Evolutionary conservation across 35 echinoderm and acorn worm species (phyloP), one percentile per base, ranked within the genome.

Genomic region (Strongylocentrotus purpuratus): DNA sequence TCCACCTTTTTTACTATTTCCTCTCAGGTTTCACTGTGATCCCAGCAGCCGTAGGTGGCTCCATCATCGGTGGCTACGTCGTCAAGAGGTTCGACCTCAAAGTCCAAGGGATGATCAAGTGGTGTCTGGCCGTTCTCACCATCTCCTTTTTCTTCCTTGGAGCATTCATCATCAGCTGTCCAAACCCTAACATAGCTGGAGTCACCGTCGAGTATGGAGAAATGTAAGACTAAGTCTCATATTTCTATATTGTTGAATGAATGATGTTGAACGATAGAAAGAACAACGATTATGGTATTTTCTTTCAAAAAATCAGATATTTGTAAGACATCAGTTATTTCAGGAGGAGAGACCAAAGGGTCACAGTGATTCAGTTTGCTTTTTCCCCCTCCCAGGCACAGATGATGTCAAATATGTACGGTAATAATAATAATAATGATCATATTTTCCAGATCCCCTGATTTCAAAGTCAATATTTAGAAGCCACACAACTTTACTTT

Each of bases 91-190:
- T 98, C 94, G 96, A 97, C 45, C 97, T 99, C 33, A 86, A 95
- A 22, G 97, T 98, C 96, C 92, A 85, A 86, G 98, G 98, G 9
- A 99, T 99, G 96, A 98, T 99, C 59, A 93, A 95, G 25, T 98
- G 96, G 95, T 99, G 98, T 60, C 95, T 99, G 45, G 85, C 28
- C 31, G 70, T 96, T 2, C 88, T 99, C 33, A 94, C 97, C 22
- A 85, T 97, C 22, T 99, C 98, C 2, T 97, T 99, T n/a, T 92
- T 99, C 89, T 94, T 96, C 94, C 95, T 97, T 47, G 94, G 90
- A 33, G 96, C 96, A 11, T 97, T 99, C 85, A 93, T 99, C 48
- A 95, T 99, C 71, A 95, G 59, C 47, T 99, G 98, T 86, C 90
- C 92, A 3, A 96, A 99, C 33, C 96, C 97, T 31, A 45, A 95